Base-by-base conservation (phyloP, 1,140 invertebrate genomes). In the Oedothorax gibbosus region DNA sequence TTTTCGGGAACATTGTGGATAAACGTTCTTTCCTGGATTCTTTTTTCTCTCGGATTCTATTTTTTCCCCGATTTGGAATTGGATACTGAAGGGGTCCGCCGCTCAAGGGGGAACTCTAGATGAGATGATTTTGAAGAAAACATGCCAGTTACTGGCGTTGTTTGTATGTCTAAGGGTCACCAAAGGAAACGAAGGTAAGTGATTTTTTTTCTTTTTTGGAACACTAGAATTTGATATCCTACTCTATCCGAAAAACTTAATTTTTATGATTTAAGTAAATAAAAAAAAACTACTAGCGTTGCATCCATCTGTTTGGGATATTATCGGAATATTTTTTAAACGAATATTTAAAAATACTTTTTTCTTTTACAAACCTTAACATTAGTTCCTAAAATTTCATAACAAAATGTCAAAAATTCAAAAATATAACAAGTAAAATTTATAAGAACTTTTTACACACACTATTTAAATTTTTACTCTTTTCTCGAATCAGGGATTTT, bases 121-220 rank as follows among this genome's bases (percentile, higher is more conserved):
- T 87, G 86, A 87, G 84, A 87, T 87, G 86, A 80, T 87, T 87
- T 80, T 87, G 86, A 87, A 87, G 86, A 85, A 87, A 87, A 50
- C 84, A 85, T 87, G 86, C 84, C 86, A 87, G 50, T 20, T 87
- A 79, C 65, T 87, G 86, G 86, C 86, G 54, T 68, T 87, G 57
- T 86, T 87, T 73, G 66, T 85, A 53, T 80, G 66, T 72, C 64
- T 87, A 21, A 78, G 84, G 86, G 85, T 51, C 62, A 69, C 49
- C 66, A 80, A 85, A 87, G 86, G 86, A 86, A 86, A 83, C 66
- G 76, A 85, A 87, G 86, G 86, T 87, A 86, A 83, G 84, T 57
- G 8, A 11, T 54, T n/a, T 79, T 6, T 12, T 54, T 51, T 15
- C 12, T 50, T 71, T 18, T 10, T n/a, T 0, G 49, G 49, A 18